Evolutionary conservation across 2,888 invertebrate genomes (phyloP).

Genomic region (Bellardia pandia): DNA sequence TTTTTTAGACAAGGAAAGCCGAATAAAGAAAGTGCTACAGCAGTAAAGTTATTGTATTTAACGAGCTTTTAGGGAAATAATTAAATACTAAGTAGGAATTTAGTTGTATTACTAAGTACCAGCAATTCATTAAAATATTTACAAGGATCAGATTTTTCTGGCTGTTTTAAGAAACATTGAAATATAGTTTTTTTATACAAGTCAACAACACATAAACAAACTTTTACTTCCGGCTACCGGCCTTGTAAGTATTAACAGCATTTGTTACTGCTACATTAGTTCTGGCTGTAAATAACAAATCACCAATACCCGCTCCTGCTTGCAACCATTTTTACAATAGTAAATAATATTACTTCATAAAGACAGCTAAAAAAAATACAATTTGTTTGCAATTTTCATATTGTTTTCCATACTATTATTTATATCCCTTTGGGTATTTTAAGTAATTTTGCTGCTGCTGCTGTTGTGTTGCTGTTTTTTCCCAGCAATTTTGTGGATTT

Average conservation of each 20-base stretch:
- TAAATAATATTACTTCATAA: conserved; percentile 13
- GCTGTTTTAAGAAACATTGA: too few species aligned
- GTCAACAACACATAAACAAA: neutral
- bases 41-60: too few species aligned
- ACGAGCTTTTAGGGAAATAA: too few species aligned
- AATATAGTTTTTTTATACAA: neutral
- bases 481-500: conserved; percentile 45
- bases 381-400: conserved; percentile 59
- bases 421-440: conserved; percentile 57
- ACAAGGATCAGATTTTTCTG: too few species aligned
- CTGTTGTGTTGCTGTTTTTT: conserved; percentile 18
- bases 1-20: neutral
- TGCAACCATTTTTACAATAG: neutral
- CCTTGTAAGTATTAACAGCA: neutral
- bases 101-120: too few species aligned
- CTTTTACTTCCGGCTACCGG: neutral
- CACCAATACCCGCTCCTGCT: neutral
- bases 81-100: too few species aligned
- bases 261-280: neutral
- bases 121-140: too few species aligned
- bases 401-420: conserved; percentile 50
- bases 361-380: neutral
- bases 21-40: neutral
- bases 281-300: neutral
- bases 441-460: conserved; percentile 19